phyloP scores from a whole-genome alignment of 2,113 vertebrate genomes.

The Tragelaphus strepsiceros region DNA sequence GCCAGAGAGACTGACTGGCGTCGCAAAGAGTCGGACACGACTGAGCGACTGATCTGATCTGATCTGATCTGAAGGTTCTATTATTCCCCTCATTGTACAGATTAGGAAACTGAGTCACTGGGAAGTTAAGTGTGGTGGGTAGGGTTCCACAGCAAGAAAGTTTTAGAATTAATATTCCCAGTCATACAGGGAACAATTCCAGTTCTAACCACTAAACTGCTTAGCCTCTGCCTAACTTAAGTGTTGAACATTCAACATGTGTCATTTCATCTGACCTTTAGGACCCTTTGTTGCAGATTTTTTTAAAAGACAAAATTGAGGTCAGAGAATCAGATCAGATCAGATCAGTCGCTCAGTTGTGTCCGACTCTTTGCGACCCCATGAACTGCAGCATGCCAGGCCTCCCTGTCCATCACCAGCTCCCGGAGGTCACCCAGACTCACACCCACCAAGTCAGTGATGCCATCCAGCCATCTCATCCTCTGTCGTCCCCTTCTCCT shows the following conservation, averaged over 20 bases:
- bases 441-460: no score
- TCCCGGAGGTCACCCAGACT: no score
- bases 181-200: not conserved
- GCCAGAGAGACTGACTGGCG: not conserved
- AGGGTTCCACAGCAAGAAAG: not conserved
- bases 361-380: no score
- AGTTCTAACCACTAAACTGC: not conserved
- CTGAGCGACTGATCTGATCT: no score
- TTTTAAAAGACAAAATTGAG: not conserved
- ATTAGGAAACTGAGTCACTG: not conserved
- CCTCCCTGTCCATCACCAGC: no score
- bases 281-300: not conserved
- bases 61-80: no score
- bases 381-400: no score
- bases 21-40: no score
- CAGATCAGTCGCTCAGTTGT: no score
- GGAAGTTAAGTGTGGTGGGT: not conserved
- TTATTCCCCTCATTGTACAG: not conserved
- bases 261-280: not conserved
- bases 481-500: no score
- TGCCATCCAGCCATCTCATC: no score
- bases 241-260: not conserved
- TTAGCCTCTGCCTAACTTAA: not conserved
- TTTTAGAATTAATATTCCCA: not conserved
- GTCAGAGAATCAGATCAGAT: not conserved